Percentiles rank a stretch among this genome's conserved stretches.
Evolutionary conservation across 1,140 invertebrate genomes (phyloP).

Genomic region (Aradophagus sp.): DNA sequence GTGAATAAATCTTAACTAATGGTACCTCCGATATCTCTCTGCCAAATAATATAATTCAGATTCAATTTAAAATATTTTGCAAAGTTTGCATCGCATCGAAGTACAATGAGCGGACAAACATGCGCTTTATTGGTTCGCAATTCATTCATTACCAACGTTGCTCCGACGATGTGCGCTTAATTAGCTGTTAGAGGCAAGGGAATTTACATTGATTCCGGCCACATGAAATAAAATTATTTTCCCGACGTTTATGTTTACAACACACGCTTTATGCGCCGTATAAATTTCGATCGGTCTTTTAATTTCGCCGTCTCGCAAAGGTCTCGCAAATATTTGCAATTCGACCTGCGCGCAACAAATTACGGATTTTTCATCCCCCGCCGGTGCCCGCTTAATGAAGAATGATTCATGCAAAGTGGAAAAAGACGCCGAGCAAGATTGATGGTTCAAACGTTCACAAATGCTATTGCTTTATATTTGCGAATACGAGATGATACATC

Average conservation of each 20-base stretch:
- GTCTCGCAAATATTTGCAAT: constrained; percentile 33
- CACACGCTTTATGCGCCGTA: constrained; percentile 6
- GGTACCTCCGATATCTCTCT: constrained; percentile 9
- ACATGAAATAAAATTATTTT: constrained; percentile 49
- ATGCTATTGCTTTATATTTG: constrained; percentile 50
- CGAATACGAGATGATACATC: constrained; percentile 39
- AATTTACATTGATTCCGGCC: constrained; percentile 49
- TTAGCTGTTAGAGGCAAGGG: constrained; percentile 49
- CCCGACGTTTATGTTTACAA: constrained; percentile 31
- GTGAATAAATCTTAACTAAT: constrained; percentile 26
- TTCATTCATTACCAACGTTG: constrained; percentile 49
- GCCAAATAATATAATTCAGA: constrained; percentile 39
- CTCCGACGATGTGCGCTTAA: constrained; percentile 46
- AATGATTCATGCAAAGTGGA: constrained; percentile 51
- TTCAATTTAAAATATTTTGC: constrained; percentile 49
- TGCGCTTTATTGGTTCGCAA: constrained; percentile 50
- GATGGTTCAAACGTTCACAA: constrained; percentile 38
- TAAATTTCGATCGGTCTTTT: constrained; percentile 40
- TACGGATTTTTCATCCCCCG: constrained; percentile 39
- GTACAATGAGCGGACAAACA: constrained; percentile 44
- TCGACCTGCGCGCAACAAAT: constrained; percentile 35
- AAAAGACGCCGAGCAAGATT: constrained; percentile 45
- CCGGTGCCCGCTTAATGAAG: constrained; percentile 32
- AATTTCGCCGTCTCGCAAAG: constrained; percentile 39
- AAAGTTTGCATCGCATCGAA: constrained; percentile 30